Conservation (phyloP, 2,888 invertebrate genomes). For the Torymus auratus region DNA sequence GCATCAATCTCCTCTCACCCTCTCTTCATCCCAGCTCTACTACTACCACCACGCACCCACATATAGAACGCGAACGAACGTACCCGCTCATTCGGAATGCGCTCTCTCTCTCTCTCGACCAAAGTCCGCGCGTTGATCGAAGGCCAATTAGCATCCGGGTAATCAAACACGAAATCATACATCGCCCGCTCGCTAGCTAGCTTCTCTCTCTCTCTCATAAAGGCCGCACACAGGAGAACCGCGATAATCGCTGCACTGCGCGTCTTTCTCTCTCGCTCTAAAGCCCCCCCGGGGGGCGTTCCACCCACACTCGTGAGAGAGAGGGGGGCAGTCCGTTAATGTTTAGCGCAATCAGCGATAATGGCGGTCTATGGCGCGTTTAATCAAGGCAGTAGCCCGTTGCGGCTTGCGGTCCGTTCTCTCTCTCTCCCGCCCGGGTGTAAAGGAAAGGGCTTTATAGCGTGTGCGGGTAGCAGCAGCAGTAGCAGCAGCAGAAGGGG, state of each 20-base stretch:
- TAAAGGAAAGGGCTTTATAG: slow-evolving; percentile 68
- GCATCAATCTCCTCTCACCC: slow-evolving; percentile 16
- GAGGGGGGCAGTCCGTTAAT: slow-evolving; percentile 71
- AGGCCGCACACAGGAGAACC: slow-evolving; percentile 3
- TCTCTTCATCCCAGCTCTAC: no score
- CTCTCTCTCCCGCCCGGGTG: slow-evolving; percentile 62
- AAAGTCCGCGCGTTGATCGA: slow-evolving; percentile 42
- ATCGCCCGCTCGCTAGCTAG: slow-evolving; percentile 54
- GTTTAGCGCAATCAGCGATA: slow-evolving; percentile 78
- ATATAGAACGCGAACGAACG: no score
- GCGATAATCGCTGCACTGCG: neutral
- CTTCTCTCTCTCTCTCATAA: neutral
- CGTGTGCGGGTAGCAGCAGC: slow-evolving; percentile 44
- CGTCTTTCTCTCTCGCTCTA: no score
- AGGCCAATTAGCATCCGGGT: slow-evolving; percentile 54
- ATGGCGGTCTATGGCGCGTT: slow-evolving; percentile 77
- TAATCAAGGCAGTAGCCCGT: slow-evolving; percentile 77
- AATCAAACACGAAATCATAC: slow-evolving; percentile 59
- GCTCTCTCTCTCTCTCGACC: neutral
- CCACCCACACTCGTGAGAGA: neutral
- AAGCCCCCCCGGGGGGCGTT: slow-evolving; percentile 13
- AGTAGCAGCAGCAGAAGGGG: slow-evolving; percentile 53
- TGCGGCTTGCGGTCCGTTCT: slow-evolving; percentile 74
- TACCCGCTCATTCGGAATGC: slow-evolving; percentile 1
- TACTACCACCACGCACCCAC: no score